Conservation (phyloP, 2,113 vertebrate species). For the Psettodes erumei region DNA sequence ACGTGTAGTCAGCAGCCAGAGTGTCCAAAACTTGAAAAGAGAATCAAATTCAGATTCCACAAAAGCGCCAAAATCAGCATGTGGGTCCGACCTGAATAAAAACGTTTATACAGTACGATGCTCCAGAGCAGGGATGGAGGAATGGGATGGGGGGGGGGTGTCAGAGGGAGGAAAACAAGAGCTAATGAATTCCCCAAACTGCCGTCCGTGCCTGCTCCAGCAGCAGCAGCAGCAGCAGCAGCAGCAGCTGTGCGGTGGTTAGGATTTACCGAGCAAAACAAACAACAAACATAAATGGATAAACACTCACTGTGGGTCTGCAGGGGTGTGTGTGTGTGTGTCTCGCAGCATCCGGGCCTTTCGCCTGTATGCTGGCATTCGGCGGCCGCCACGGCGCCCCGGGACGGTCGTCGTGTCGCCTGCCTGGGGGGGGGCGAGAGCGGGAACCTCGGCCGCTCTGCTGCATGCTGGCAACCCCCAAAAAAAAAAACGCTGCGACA, state of each 20-base stretch:
- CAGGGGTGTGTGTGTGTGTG: slow-evolving; percentile 19
- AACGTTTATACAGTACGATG: not conserved
- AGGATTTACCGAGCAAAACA: slow-evolving; percentile 55
- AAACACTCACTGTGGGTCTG: slow-evolving; percentile 51
- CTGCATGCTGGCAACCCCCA: slow-evolving; percentile 46
- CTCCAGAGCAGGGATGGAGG: not conserved
- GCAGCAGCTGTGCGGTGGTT: slow-evolving; percentile 52
- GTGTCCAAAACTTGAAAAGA: slow-evolving; percentile 1
- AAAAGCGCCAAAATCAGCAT: not conserved
- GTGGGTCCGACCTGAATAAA: not conserved
- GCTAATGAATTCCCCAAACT: slow-evolving; percentile 66
- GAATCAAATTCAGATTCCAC: not conserved
- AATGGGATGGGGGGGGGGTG: not conserved
- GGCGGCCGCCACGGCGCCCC: not conserved
- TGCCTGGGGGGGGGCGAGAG: too few species aligned
- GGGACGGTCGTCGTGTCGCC: too few species aligned
- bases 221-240: slow-evolving; percentile 28
- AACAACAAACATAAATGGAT: slow-evolving; percentile 58
- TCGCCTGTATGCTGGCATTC: slow-evolving; percentile 1
- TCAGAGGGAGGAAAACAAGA: slow-evolving; percentile 14
- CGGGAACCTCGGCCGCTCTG: slow-evolving; percentile 41
- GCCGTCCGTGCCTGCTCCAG: slow-evolving; percentile 24
- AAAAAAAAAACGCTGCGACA: slow-evolving; percentile 46
- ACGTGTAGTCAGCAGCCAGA: not conserved
- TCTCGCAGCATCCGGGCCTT: slow-evolving; percentile 3